Base-by-base conservation (phyloP, 1,140 invertebrate species). In the Artemia franciscana region DNA sequence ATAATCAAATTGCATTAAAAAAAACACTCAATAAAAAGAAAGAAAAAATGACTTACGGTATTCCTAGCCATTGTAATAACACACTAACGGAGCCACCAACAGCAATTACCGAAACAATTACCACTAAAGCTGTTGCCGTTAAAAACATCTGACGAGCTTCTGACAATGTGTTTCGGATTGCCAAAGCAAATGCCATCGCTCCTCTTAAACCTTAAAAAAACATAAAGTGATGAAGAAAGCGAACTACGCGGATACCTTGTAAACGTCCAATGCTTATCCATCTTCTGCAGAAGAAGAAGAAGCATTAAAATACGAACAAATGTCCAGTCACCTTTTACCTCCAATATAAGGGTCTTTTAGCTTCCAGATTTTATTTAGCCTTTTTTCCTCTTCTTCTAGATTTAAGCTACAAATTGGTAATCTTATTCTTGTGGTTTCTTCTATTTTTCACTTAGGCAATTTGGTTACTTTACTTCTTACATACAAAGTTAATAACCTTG, bases 111-210 rank as follows among this genome's bases (percentile, higher is more conserved):
- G 94, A 97, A 3, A 90, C 78, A 65, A 98, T 92, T 4, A 96
- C 93, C 69, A 98, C 94, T 39, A 97, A 73, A 66, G 91, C 91
- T 2, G 94, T 98, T 12, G 92, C 90, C 0, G 93, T 94, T 30
- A 96, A 74, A 83, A 98, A 96, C 4, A 90, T 83, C 74, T 94
- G 88, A 30, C 92, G 78, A 24, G 88, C 86, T 70, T 88, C 85
- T 1, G 90, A 93, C n/a, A 91, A 80, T 0, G 92, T 96, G 73
- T 98, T 97, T 59, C 93, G 79, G 63, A 97, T 94, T 0, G 94
- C 91, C 65, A 98, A 75, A 5, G 93, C 93, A 77, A 97, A 98
- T 12, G 93, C 94, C 83, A 98, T 95, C 0, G 94, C 94, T 18
- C 94, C 94, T 64, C 93, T 78, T 57, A 97, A 77, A 66, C 88